Evolutionary conservation across 2,888 invertebrate species (phyloP).

Genomic region (Pseudeuparius sepicola): DNA sequence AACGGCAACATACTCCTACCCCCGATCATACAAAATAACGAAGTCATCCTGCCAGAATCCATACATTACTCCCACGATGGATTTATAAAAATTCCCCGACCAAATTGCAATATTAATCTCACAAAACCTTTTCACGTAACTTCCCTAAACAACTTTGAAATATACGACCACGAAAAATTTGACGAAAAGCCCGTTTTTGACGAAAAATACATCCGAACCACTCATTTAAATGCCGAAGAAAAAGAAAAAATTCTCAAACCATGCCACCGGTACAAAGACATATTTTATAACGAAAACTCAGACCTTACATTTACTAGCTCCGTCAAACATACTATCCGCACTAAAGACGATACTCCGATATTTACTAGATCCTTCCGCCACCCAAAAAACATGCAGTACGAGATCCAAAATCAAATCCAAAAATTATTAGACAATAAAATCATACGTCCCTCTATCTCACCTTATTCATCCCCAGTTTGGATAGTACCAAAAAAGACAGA

Average conservation of each 20-base stretch:
- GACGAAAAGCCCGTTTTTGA: too few species aligned
- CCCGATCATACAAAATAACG: constrained; percentile 1
- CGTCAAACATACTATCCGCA: constrained; percentile 21
- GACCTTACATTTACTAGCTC: constrained; percentile 17
- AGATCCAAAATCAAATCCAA: constrained; percentile 18
- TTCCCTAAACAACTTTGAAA: too few species aligned
- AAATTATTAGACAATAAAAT: constrained; percentile 19
- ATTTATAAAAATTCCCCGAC: too few species aligned
- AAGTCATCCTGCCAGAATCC: too few species aligned
- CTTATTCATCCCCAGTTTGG: constrained; percentile 17
- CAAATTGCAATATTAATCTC: neutral
- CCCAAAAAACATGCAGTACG: constrained; percentile 18
- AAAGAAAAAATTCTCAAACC: constrained; percentile 15
- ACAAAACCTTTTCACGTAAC: constrained; percentile 8
- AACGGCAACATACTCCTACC: constrained; percentile 13
- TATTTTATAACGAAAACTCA: constrained; percentile 16
- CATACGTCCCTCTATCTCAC: constrained; percentile 14
- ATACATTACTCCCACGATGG: too few species aligned
- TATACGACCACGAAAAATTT: too few species aligned
- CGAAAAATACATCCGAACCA: constrained; percentile 12
- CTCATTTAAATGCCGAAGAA: constrained; percentile 22
- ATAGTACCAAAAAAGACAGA: constrained; percentile 21
- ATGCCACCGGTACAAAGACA: constrained; percentile 14
- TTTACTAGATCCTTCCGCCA: constrained; percentile 19
- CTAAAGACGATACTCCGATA: constrained; percentile 18